Percentiles rank a stretch among this genome's conserved stretches.
phyloP scores from a whole-genome alignment of 2,888 invertebrate genomes.

The Urechis unicinctus region DNA sequence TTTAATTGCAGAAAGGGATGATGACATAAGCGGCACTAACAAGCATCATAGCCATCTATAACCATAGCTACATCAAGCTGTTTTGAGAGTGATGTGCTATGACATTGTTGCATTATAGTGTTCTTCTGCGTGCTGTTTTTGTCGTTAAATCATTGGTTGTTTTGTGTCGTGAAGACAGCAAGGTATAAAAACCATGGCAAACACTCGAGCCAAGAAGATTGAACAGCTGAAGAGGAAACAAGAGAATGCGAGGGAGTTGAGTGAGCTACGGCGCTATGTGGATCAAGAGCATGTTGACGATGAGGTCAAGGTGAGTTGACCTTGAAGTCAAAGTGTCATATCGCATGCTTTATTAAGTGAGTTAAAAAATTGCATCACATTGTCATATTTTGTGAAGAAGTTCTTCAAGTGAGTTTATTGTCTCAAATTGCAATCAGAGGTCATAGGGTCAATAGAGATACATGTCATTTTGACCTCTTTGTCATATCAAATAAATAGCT shows the following conservation, averaged over 20 bases:
- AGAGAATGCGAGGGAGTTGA: conserved; percentile 67
- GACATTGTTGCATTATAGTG: background rate
- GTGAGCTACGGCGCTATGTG: conserved; percentile 55
- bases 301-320: conserved; percentile 36
- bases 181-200: conserved; percentile 19
- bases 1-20: too few relatives aligned
- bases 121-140: too few relatives aligned
- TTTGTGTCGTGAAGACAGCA: background rate
- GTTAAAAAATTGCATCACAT: background rate
- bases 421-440: too few relatives aligned
- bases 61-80: too few relatives aligned
- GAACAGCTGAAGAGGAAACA: conserved; percentile 71
- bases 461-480: background rate
- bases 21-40: too few relatives aligned
- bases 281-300: conserved; percentile 43
- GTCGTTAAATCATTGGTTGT: too few relatives aligned
- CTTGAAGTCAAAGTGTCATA: too few relatives aligned
- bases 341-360: too few relatives aligned
- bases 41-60: too few relatives aligned
- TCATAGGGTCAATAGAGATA: background rate
- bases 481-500: background rate
- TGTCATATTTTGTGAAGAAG: too few relatives aligned
- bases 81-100: too few relatives aligned
- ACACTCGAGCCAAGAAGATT: conserved; percentile 61
- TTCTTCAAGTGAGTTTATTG: too few relatives aligned